A percentile compares a stretch with the other conserved stretches of the same genome.
These are phyloP conservation scores for Monarcha castaneiventris DNA, from an alignment of 2,113 vertebrate genomes.

Conservation along the genomic window DNA sequence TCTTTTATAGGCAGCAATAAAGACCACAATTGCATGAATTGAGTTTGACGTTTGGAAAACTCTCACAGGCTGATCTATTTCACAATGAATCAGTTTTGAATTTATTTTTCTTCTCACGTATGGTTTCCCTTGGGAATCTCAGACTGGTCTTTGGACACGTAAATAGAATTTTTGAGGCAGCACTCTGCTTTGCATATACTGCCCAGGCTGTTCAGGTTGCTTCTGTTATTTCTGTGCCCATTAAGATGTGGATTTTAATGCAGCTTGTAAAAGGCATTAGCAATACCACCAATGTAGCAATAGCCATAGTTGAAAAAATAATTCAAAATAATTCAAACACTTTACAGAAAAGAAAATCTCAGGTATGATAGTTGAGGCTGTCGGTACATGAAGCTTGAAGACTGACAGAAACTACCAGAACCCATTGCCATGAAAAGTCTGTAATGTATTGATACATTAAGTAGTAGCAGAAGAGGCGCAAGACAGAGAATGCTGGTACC, in stretches of 20 bases:
- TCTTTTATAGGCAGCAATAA: not conserved
- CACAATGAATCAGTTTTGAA: not conserved
- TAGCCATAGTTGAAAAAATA: not conserved
- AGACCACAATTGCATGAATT: not conserved
- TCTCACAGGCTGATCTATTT: not conserved
- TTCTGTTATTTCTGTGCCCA: not conserved
- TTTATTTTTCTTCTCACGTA: not conserved
- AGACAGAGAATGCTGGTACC: not conserved
- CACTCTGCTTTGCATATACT: not conserved
- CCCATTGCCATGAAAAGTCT: not conserved
- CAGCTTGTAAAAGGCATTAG: not conserved
- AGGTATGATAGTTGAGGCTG: accelerated
- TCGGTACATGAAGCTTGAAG: not conserved
- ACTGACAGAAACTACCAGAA: not conserved
- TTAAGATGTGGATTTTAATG: not conserved
- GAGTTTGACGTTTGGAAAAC: not conserved
- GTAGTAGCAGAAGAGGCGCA: not conserved
- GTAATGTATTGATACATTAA: not conserved
- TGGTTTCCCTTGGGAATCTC: not conserved
- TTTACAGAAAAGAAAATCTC: not conserved
- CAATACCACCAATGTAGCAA: not conserved
- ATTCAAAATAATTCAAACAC: not conserved
- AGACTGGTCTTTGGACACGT: not conserved
- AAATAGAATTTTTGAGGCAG: not conserved
- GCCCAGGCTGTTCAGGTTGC: not conserved